These are phyloP conservation scores for Hiodon tergisus DNA, from an alignment of 2,113 vertebrate genomes.

Conservation along the genomic window DNA sequence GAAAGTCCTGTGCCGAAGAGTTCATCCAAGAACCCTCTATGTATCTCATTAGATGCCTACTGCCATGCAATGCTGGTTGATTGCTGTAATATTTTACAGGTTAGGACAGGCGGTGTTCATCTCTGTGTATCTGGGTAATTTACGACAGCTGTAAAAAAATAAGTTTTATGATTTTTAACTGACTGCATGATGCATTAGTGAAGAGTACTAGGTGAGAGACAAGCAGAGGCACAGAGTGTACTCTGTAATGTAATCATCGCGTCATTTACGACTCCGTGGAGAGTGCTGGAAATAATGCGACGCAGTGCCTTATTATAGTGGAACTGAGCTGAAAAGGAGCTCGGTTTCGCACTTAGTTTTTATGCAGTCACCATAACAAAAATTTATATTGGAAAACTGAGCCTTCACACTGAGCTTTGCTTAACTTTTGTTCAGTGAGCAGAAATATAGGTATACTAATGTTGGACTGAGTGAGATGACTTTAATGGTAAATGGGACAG, in stretches of 20 bases:
- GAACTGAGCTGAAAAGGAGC: neutral
- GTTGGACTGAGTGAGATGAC: too few relatives aligned
- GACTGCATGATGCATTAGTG: slow-evolving; percentile 3
- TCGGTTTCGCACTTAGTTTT: neutral
- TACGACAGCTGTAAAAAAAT: slow-evolving; percentile 15
- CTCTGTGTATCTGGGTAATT: neutral
- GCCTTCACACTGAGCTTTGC: too few relatives aligned
- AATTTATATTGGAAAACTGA: neutral
- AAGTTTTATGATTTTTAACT: slow-evolving; percentile 4
- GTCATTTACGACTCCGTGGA: neutral
- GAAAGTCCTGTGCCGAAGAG: too few relatives aligned
- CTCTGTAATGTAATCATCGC: neutral
- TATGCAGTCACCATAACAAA: too few relatives aligned
- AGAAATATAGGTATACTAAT: too few relatives aligned
- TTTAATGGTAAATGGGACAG: too few relatives aligned
- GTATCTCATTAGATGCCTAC: neutral
- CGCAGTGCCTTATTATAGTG: neutral
- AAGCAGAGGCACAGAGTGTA: neutral
- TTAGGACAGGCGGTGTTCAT: slow-evolving; percentile 2
- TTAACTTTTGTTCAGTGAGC: too few relatives aligned
- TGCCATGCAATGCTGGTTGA: neutral
- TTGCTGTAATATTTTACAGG: slow-evolving; percentile 8
- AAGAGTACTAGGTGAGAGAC: neutral
- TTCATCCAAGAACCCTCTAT: too few relatives aligned
- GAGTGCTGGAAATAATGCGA: neutral